These are phyloP conservation scores for Nyctalus aviator DNA, from an alignment of 2,797 vertebrate species.

Conservation along the genomic window DNA sequence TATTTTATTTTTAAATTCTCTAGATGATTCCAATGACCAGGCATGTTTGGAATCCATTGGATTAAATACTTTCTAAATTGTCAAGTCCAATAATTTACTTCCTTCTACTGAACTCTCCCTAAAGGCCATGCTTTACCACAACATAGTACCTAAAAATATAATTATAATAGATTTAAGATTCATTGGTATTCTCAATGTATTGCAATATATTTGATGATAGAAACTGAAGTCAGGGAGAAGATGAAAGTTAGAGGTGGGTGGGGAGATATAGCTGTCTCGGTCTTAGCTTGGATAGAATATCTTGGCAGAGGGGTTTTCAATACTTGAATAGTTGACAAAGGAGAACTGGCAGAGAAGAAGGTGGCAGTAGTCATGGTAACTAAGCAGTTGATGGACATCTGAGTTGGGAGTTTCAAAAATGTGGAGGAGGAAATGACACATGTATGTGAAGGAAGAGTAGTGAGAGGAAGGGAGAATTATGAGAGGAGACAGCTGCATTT, in stretches of 20 bases:
- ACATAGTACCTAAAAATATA: neutral
- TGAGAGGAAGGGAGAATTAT: neutral
- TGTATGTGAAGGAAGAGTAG: neutral
- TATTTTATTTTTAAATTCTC: neutral
- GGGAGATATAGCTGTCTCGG: conserved; percentile 33
- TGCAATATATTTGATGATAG: neutral
- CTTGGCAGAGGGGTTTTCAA: conserved; percentile 53
- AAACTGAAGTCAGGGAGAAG: neutral
- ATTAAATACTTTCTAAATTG: neutral
- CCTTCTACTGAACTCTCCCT: neutral
- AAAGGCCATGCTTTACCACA: neutral
- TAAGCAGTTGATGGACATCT: conserved; percentile 37
- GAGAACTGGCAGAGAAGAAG: conserved; percentile 33
- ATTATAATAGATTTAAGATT: conserved; percentile 19
- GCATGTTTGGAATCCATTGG: neutral
- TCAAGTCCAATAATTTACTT: neutral
- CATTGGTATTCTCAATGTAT: conserved; percentile 21
- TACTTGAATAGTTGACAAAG: conserved; percentile 56
- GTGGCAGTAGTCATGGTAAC: conserved; percentile 50
- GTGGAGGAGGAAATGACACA: conserved; percentile 40
- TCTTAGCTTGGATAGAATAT: conserved; percentile 21
- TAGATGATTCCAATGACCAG: neutral
- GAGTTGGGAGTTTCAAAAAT: conserved; percentile 37
- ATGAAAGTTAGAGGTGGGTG: neutral
- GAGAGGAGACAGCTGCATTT: neutral